Conservation (phyloP, 2,888 invertebrate genomes). For the Pseudolycoriella hygida region DNA sequence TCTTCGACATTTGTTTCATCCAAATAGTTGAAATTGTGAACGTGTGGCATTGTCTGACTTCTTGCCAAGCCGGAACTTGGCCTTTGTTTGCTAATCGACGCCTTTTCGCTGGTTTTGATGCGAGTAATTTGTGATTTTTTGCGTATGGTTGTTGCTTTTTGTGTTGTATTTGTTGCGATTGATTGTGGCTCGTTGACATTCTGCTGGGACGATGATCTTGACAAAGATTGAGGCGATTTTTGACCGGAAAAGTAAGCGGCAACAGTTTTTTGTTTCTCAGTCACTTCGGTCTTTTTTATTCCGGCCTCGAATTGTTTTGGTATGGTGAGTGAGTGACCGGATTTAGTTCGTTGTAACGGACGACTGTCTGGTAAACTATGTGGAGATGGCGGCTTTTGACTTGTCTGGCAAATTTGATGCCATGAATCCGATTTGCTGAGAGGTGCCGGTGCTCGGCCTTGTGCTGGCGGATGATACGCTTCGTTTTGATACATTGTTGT, state of each 20-base stretch:
- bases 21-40: slow-evolving; percentile 43
- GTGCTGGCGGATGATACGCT: slow-evolving; percentile 8
- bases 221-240: slow-evolving; percentile 25
- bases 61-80: slow-evolving; percentile 40
- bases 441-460: slow-evolving; percentile 20
- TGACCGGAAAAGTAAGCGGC: slow-evolving; percentile 50
- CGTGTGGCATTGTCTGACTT: slow-evolving; percentile 61
- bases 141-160: slow-evolving; percentile 12
- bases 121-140: slow-evolving; percentile 23
- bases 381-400: slow-evolving; percentile 22
- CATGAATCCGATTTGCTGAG: slow-evolving; percentile 61
- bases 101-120: slow-evolving; percentile 32
- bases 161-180: slow-evolving; percentile 14
- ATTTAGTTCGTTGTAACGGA: slow-evolving; percentile 39
- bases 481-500: neutral
- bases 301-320: slow-evolving; percentile 71
- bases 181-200: slow-evolving; percentile 9
- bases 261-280: slow-evolving; percentile 52
- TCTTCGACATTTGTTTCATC: slow-evolving; percentile 73
- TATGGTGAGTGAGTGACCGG: slow-evolving; percentile 52
- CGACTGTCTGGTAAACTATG: slow-evolving; percentile 22
- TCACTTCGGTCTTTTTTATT: slow-evolving; percentile 45
- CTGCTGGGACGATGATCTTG: slow-evolving; percentile 17
- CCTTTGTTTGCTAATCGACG: slow-evolving; percentile 28
- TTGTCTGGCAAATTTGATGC: slow-evolving; percentile 43